Percentiles rank a stretch among this genome's conserved stretches.
These are phyloP conservation scores for Pygoscelis adeliae DNA, from an alignment of 2,113 vertebrate genomes.

Conservation along the genomic window DNA sequence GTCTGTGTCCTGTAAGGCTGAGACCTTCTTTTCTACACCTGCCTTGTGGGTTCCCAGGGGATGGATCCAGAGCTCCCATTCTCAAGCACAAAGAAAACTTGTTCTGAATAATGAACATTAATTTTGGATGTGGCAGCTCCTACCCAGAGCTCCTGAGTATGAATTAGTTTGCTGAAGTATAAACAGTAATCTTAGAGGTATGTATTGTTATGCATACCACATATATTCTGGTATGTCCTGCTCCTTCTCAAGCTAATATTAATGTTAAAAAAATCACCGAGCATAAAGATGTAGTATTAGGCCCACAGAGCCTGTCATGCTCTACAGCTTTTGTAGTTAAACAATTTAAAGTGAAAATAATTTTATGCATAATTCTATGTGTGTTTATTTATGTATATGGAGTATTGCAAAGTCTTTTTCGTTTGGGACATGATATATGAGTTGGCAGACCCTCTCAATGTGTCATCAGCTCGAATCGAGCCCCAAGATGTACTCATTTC, in stretches of 20 bases:
- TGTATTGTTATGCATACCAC: neutral
- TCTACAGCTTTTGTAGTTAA: neutral
- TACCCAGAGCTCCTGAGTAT: neutral
- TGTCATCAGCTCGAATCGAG: neutral
- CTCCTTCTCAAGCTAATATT: neutral
- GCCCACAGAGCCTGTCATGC: neutral
- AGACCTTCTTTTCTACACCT: neutral
- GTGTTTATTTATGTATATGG: neutral
- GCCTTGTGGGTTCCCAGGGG: neutral
- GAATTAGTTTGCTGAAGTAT: neutral
- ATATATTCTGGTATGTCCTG: neutral
- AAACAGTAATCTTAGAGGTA: neutral
- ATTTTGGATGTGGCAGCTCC: neutral
- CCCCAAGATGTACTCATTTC: neutral
- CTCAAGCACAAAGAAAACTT: neutral
- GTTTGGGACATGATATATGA: neutral
- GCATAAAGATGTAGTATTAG: neutral
- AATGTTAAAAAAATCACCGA: conserved; percentile 3
- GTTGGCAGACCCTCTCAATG: neutral
- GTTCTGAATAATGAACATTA: neutral
- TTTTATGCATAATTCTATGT: neutral
- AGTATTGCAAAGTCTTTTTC: neutral
- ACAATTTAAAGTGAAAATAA: conserved; percentile 5
- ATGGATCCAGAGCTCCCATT: neutral
- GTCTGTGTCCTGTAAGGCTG: neutral